Evolutionary conservation across 2,797 vertebrate species (phyloP).

Genomic region (Onychomys arenicola): DNA sequence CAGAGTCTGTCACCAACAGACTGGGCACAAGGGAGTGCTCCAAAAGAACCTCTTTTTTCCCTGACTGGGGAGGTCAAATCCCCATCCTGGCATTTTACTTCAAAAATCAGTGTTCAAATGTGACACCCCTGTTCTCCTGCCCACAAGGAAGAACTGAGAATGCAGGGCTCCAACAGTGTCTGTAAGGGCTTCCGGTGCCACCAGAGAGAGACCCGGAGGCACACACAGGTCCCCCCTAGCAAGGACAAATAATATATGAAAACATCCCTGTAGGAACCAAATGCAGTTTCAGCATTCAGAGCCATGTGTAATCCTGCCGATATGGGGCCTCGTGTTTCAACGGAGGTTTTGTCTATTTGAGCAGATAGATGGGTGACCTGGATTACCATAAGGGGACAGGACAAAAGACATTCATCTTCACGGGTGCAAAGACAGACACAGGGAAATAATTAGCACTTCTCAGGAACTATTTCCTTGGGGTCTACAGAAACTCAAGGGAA

Average conservation of each 20-base stretch:
- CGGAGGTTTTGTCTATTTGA: neutral
- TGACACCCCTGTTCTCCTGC: neutral
- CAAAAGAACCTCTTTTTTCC: neutral
- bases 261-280: neutral
- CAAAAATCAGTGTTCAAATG: neutral
- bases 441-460: rapidly evolving
- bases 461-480: rapidly evolving
- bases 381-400: neutral
- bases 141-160: neutral
- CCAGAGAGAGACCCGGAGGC: neutral
- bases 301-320: rapidly evolving
- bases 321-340: rapidly evolving
- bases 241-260: neutral
- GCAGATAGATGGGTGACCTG: neutral
- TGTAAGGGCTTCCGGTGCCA: rapidly evolving
- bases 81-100: neutral
- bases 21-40: neutral
- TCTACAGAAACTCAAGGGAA: neutral
- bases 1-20: neutral
- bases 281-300: rapidly evolving
- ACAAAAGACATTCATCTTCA: neutral
- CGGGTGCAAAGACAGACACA: rapidly evolving
- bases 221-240: neutral
- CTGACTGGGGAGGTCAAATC: neutral
- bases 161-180: rapidly evolving